These are phyloP conservation scores for Nephrocerus scutellatus DNA, from an alignment of 2,888 invertebrate species.

Conservation along the genomic window DNA sequence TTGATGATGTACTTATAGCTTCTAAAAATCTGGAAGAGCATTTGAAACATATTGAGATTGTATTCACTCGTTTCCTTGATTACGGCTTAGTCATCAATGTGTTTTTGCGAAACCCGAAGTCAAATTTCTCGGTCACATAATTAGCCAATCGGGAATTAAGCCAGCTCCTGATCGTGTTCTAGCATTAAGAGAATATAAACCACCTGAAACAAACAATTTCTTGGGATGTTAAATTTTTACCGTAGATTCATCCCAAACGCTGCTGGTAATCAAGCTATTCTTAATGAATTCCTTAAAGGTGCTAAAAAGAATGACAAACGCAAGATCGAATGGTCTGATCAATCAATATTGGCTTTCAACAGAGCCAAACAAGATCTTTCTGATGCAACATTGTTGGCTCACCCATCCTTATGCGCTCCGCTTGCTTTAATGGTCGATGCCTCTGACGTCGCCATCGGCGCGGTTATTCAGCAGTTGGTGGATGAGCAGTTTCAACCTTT, in stretches of 20 bases:
- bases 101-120: slow-evolving; percentile 7
- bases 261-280: slow-evolving; percentile 9
- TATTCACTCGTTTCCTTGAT: too few relatives aligned
- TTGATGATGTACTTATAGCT: too few relatives aligned
- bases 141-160: slow-evolving; percentile 2
- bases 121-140: slow-evolving; percentile 8
- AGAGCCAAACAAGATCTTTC: not conserved
- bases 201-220: slow-evolving; percentile 13
- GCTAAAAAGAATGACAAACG: slow-evolving; percentile 7
- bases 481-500: too few relatives aligned
- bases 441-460: not conserved
- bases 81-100: too few relatives aligned
- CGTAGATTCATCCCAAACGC: slow-evolving; percentile 19
- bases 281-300: slow-evolving; percentile 8
- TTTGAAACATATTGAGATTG: too few relatives aligned
- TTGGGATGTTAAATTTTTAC: slow-evolving; percentile 19
- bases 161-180: slow-evolving; percentile 10
- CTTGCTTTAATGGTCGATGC: too few relatives aligned
- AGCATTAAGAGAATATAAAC: slow-evolving; percentile 7
- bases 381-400: too few relatives aligned
- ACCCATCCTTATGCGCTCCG: too few relatives aligned
- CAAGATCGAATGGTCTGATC: slow-evolving; percentile 4
- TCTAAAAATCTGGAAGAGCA: too few relatives aligned
- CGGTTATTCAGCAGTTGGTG: not conserved
- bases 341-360: slow-evolving; percentile 3